These are phyloP conservation scores for Borostomias antarcticus DNA, from an alignment of 2,797 vertebrate genomes.

Conservation along the genomic window DNA sequence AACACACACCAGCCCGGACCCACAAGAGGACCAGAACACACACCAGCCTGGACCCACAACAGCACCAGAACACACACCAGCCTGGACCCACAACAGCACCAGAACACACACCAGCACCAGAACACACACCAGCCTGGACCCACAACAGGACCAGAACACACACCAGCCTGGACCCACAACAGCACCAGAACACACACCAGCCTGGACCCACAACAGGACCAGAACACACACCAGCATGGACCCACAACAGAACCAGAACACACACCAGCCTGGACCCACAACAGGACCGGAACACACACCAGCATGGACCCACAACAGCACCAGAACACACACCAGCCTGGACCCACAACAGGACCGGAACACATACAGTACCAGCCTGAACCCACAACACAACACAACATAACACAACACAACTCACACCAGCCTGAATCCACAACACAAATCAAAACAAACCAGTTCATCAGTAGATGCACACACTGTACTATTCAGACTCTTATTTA, in stretches of 20 bases:
- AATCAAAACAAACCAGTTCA: too few species aligned
- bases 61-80: background rate
- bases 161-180: background rate
- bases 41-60: slow-evolving; percentile 32
- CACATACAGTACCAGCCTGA: slow-evolving; percentile 43
- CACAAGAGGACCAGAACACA: too few species aligned
- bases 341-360: slow-evolving; percentile 53
- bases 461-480: too few species aligned
- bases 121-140: slow-evolving; percentile 36
- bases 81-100: too few species aligned
- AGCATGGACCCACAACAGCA: slow-evolving; percentile 17
- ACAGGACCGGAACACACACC: slow-evolving; percentile 53
- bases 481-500: too few species aligned
- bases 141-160: slow-evolving; percentile 1
- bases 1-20: too few species aligned
- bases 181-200: slow-evolving; percentile 51
- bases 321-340: background rate
- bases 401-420: slow-evolving; percentile 5
- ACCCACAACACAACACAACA: background rate
- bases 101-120: too few species aligned
- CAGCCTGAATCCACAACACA: background rate
- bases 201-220: slow-evolving; percentile 13
- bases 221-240: too few species aligned
- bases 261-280: background rate
- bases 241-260: background rate